Evolutionary conservation across 2,888 invertebrate species (phyloP).

Genomic region (Chrysina gloriosa): DNA sequence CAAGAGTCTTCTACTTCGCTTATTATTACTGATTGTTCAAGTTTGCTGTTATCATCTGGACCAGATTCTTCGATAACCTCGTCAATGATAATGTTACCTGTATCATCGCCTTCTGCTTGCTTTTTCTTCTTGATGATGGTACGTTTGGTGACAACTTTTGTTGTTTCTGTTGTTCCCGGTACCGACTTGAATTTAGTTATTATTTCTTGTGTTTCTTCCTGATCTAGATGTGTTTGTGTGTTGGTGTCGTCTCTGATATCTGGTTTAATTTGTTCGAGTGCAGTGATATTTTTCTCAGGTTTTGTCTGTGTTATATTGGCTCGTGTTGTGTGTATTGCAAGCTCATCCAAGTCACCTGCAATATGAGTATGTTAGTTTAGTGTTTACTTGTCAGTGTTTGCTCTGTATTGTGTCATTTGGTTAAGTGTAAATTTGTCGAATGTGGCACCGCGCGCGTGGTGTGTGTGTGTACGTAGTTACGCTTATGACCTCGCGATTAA

Average conservation of each 20-base stretch:
- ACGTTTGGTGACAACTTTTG: conserved; percentile 70
- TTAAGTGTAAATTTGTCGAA: conserved; percentile 41
- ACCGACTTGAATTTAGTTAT: conserved; percentile 70
- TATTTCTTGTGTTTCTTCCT: conserved; percentile 72
- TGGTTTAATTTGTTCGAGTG: conserved; percentile 60
- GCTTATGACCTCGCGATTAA: conserved; percentile 17
- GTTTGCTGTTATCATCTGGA: conserved; percentile 62
- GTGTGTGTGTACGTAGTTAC: conserved; percentile 27
- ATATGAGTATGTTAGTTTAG: conserved; percentile 47
- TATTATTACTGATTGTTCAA: conserved; percentile 45
- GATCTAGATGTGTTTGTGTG: conserved; percentile 55
- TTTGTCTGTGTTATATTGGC: conserved; percentile 61
- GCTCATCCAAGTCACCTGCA: conserved; percentile 64
- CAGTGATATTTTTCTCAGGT: conserved; percentile 53
- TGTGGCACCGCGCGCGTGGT: conserved; percentile 24
- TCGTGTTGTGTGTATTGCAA: conserved; percentile 62
- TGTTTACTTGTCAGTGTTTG: conserved; percentile 35
- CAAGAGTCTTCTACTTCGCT: conserved; percentile 47
- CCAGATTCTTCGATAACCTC: conserved; percentile 65
- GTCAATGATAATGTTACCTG: conserved; percentile 69
- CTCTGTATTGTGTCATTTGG: conserved; percentile 24
- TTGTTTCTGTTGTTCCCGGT: conserved; percentile 68
- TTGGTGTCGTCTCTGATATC: conserved; percentile 58
- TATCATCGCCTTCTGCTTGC: conserved; percentile 56
- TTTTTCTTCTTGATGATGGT: conserved; percentile 68